These are phyloP conservation scores for Pseudochaenichthys georgianus DNA, from an alignment of 2,797 vertebrate species.

Conservation along the genomic window DNA sequence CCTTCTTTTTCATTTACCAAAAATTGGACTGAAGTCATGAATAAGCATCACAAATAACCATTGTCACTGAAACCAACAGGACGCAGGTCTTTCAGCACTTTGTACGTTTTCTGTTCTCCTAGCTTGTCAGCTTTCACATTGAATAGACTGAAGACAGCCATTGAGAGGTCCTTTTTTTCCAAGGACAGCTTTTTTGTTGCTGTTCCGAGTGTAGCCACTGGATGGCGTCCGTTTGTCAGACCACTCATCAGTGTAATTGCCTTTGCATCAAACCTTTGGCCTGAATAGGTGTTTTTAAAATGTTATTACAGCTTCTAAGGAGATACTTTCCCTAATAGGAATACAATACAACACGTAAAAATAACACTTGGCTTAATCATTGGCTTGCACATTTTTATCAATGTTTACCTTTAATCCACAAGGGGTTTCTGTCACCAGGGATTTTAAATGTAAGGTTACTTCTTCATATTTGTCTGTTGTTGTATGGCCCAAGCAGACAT, in stretches of 20 bases:
- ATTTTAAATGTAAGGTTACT: conserved; percentile 68
- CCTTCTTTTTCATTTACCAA: conserved; percentile 52
- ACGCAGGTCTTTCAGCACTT: conserved; percentile 52
- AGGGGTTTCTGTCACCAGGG: conserved; percentile 57
- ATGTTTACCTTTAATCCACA: conserved; percentile 27
- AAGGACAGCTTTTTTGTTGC: conserved; percentile 49
- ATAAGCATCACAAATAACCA: conserved; percentile 43
- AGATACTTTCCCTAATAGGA: conserved; percentile 20
- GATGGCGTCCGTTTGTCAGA: conserved; percentile 62
- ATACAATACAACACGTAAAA: conserved; percentile 14
- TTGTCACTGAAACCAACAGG: conserved; percentile 47
- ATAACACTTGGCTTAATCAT: conserved; percentile 19
- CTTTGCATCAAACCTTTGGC: conserved; percentile 49
- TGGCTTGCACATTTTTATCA: conserved; percentile 43
- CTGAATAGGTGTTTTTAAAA: conserved; percentile 63
- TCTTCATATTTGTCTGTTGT: conserved; percentile 53
- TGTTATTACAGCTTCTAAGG: conserved; percentile 36
- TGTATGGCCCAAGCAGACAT: conserved; percentile 60
- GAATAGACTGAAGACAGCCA: conserved; percentile 21
- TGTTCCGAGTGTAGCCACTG: conserved; percentile 57
- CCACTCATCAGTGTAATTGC: conserved; percentile 39
- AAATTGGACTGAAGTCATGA: conserved; percentile 59
- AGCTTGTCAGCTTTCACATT: conserved; percentile 22
- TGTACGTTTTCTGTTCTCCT: conserved; percentile 33
- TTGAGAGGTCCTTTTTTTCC: conserved; percentile 40